Evolutionary conservation across 1,140 invertebrate genomes (phyloP).

Genomic region (Achatina immaculata): DNA sequence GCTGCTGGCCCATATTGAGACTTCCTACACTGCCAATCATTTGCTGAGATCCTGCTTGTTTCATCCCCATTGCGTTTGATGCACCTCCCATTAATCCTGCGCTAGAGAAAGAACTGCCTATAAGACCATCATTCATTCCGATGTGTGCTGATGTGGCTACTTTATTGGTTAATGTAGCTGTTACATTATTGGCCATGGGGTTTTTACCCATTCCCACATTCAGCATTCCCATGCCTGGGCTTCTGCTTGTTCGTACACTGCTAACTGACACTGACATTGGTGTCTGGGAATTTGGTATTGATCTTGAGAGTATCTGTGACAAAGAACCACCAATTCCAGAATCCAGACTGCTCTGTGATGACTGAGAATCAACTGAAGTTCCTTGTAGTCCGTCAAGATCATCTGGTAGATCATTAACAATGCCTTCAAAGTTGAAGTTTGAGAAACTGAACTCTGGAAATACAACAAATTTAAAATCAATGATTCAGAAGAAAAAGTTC

Average conservation of each 20-base stretch:
- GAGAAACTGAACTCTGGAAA: constrained; percentile 55
- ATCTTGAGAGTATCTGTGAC: constrained; percentile 58
- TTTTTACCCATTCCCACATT: constrained; percentile 37
- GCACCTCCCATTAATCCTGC: constrained; percentile 36
- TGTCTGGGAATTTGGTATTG: constrained; percentile 47
- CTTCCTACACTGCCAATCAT: constrained; percentile 46
- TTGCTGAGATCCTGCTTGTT: constrained; percentile 37
- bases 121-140: constrained; percentile 32
- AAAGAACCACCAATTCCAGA: constrained; percentile 57
- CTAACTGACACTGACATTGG: constrained; percentile 47
- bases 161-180: constrained; percentile 47
- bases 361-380: constrained; percentile 47
- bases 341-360: constrained; percentile 43
- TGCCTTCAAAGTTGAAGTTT: constrained; percentile 45
- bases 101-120: constrained; percentile 15
- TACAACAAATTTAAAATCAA: background rate
- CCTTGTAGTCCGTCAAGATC: constrained; percentile 77
- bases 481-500: no score
- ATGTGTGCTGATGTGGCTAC: constrained; percentile 41
- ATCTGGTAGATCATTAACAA: constrained; percentile 85
- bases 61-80: constrained; percentile 40
- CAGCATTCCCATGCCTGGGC: constrained; percentile 39
- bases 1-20: constrained; percentile 44
- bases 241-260: constrained; percentile 45
- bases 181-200: constrained; percentile 29